Evolutionary conservation across 2,113 vertebrate genomes (phyloP).

Genomic region (Tragelaphus imberbis): DNA sequence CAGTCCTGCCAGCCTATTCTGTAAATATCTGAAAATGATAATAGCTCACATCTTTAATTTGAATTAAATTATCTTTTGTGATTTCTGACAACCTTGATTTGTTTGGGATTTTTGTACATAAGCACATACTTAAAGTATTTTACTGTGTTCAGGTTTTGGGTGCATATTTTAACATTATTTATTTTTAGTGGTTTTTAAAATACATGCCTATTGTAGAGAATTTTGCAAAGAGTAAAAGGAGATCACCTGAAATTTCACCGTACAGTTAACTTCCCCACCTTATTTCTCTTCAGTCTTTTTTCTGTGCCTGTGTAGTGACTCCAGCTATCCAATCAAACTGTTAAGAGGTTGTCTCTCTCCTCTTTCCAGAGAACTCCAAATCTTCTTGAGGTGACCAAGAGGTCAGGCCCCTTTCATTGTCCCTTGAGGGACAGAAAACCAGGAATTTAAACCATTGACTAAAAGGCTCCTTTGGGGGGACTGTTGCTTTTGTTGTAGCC

Average conservation of each 20-base stretch:
- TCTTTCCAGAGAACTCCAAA: neutral
- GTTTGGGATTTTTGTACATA: neutral
- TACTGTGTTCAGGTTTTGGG: neutral
- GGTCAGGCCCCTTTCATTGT: neutral
- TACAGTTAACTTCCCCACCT: neutral
- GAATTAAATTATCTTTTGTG: neutral
- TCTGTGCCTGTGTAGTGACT: neutral
- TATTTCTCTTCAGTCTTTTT: neutral
- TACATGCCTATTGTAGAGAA: neutral
- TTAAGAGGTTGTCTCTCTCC: neutral
- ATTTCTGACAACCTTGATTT: neutral
- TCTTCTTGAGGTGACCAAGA: neutral
- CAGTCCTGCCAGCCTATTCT: neutral
- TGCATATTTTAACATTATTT: neutral
- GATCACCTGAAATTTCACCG: neutral
- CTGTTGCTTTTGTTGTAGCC: neutral
- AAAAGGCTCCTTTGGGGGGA: neutral
- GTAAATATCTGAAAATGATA: neutral
- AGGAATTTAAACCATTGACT: neutral
- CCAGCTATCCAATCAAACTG: neutral
- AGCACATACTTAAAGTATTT: neutral
- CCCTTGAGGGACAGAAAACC: neutral
- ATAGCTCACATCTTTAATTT: neutral
- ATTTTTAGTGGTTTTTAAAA: neutral
- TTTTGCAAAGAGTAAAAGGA: neutral